These are phyloP conservation scores for Micrasema longulum DNA, from an alignment of 1,140 invertebrate genomes.

Conservation along the genomic window DNA sequence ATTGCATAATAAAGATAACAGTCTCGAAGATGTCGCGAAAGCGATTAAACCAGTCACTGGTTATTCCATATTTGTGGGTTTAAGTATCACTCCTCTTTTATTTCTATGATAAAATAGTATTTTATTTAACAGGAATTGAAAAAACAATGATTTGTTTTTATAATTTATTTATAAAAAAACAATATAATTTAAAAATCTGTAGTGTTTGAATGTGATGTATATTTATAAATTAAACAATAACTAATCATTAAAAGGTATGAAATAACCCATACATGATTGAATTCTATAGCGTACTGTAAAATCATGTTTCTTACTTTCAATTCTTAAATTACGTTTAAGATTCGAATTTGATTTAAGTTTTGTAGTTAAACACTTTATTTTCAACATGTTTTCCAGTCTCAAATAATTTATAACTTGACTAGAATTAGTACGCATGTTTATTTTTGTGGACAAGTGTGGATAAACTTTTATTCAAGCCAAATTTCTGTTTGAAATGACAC, in stretches of 20 bases:
- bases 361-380: background rate
- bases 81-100: no score
- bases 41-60: no score
- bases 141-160: background rate
- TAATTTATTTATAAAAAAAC: slow-evolving; percentile 37
- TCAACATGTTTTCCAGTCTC: slow-evolving; percentile 21
- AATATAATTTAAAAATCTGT: slow-evolving; percentile 30
- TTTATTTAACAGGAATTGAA: no score
- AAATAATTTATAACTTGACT: slow-evolving; percentile 17
- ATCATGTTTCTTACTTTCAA: slow-evolving; percentile 3
- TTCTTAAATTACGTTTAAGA: slow-evolving; percentile 14
- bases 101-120: no score
- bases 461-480: no score
- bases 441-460: no score
- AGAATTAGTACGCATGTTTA: background rate
- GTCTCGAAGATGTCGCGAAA: no score
- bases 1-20: no score
- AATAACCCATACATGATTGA: background rate
- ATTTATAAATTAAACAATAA: slow-evolving; percentile 32
- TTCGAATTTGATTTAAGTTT: background rate
- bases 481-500: no score
- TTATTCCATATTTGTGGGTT: no score
- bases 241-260: slow-evolving; percentile 8
- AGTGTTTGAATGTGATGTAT: slow-evolving; percentile 16
- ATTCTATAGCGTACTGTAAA: background rate